Evolutionary conservation across 2,888 invertebrate species (phyloP).

Genomic region (Epinotia nisella): DNA sequence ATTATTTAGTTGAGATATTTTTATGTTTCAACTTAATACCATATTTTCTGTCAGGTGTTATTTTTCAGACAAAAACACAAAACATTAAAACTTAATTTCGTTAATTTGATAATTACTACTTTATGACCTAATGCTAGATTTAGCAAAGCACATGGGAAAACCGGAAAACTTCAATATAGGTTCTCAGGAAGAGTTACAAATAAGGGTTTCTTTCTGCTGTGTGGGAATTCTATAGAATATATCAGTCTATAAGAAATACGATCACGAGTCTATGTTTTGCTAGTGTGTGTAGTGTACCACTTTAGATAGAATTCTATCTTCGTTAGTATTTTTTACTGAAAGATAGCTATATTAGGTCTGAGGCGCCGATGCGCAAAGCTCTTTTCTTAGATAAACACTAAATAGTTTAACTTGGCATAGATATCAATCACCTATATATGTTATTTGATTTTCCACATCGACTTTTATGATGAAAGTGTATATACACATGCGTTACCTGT

Average conservation of each 20-base stretch:
- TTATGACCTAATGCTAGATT: background rate
- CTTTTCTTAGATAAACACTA: conserved; percentile 14
- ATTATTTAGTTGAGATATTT: too few relatives aligned
- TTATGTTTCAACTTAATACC: too few relatives aligned
- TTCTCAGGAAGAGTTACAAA: background rate
- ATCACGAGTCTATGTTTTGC: conserved; percentile 17
- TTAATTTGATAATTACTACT: background rate
- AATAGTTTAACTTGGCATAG: background rate
- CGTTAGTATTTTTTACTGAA: conserved; percentile 24
- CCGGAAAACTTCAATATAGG: background rate
- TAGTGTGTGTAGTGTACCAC: background rate
- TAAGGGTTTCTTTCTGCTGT: background rate
- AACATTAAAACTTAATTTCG: background rate
- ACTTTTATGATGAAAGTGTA: background rate
- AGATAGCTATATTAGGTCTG: conserved; percentile 9
- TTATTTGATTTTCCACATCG: conserved; percentile 5
- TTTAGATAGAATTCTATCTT: conserved; percentile 7
- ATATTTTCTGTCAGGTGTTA: too few relatives aligned
- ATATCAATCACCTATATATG: background rate
- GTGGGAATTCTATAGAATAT: conserved; percentile 8
- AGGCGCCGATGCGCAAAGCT: background rate
- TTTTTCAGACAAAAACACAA: too few relatives aligned
- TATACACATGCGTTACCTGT: background rate
- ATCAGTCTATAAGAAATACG: conserved; percentile 10
- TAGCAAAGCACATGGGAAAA: background rate